A percentile compares a stretch with the other conserved stretches of the same genome.
Conservation (phyloP, 2,888 invertebrate species). For the Drosophila fungiperda region DNA sequence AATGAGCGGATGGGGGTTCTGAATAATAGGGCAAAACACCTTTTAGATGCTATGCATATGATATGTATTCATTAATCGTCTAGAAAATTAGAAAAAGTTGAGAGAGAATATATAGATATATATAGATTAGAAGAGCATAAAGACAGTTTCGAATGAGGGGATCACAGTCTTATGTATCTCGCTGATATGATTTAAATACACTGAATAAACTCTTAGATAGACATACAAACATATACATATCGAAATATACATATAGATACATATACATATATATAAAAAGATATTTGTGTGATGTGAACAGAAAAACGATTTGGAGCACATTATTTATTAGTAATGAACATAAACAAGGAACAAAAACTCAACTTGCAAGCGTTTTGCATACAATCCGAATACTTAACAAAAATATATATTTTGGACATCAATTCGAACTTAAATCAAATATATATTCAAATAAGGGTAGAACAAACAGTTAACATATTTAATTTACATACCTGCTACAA, state of each 20-base stretch:
- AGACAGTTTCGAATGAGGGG: conserved; percentile 59
- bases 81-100: conserved; percentile 84
- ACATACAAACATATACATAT: conserved; percentile 41
- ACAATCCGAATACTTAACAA: conserved; percentile 40
- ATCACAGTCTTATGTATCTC: conserved; percentile 20
- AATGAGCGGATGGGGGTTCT: conserved; percentile 40
- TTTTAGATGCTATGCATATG: conserved; percentile 72
- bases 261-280: conserved; percentile 16
- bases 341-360: conserved; percentile 65
- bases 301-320: conserved; percentile 45
- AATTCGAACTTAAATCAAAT: conserved; percentile 53
- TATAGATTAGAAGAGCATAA: conserved; percentile 81
- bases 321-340: conserved; percentile 62
- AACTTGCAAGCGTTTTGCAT: conserved; percentile 64
- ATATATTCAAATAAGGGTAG: conserved; percentile 6
- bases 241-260: conserved; percentile 23
- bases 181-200: conserved; percentile 48
- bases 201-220: conserved; percentile 54
- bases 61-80: conserved; percentile 83
- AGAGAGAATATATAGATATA: conserved; percentile 80
- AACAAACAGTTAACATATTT: background rate
- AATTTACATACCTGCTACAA: conserved; percentile 93
- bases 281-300: conserved; percentile 26
- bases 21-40: conserved; percentile 58
- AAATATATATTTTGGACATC: conserved; percentile 47